phyloP scores from a whole-genome alignment of 2,113 vertebrate genomes.

The Zosterops borbonicus region DNA sequence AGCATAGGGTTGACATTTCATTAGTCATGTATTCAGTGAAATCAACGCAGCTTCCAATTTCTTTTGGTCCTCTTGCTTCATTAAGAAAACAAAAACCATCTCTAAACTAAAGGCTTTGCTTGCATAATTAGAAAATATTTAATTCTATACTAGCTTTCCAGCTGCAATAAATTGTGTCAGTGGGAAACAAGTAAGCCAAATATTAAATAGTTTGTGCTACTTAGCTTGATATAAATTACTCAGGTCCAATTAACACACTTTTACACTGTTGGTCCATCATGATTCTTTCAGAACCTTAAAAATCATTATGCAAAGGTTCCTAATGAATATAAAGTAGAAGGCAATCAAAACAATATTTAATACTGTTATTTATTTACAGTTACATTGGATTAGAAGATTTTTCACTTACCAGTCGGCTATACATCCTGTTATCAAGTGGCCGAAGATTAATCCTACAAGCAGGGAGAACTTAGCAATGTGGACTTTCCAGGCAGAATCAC shows the following conservation, averaged over 20 bases:
- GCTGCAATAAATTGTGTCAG: neutral
- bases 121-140: neutral
- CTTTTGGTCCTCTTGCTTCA: neutral
- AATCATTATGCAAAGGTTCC: neutral
- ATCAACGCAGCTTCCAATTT: neutral
- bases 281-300: neutral
- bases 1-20: neutral
- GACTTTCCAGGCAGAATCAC: slow-evolving; percentile 95
- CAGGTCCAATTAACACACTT: neutral
- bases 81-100: neutral
- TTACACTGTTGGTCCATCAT: neutral
- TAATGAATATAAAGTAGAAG: neutral
- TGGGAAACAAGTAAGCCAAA: neutral
- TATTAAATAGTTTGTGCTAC: neutral
- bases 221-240: neutral
- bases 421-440: slow-evolving; percentile 95
- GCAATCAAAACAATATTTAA: neutral
- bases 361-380: neutral
- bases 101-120: neutral
- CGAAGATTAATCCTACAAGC: slow-evolving; percentile 95
- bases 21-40: neutral
- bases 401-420: slow-evolving; percentile 95
- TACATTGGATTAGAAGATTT: neutral
- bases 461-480: slow-evolving; percentile 97
- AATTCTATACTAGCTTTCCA: neutral